These are phyloP conservation scores for Ophion slaviceki DNA, from an alignment of 2,888 invertebrate genomes.

Conservation along the genomic window DNA sequence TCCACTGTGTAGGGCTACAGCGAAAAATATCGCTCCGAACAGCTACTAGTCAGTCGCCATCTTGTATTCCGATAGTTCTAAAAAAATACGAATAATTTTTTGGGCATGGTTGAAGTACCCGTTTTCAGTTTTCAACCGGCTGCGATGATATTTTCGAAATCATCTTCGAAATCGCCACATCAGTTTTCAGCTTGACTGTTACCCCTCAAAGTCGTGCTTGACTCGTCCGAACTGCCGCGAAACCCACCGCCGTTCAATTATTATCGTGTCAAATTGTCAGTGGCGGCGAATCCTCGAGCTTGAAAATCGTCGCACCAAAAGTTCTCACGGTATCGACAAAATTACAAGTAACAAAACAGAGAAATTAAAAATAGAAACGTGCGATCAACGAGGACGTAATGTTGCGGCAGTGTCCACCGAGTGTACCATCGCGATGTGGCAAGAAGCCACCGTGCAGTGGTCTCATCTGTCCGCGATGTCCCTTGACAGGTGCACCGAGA, in stretches of 20 bases:
- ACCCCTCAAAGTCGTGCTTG: neutral
- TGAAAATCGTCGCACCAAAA: neutral
- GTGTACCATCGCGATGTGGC: slow-evolving; percentile 68
- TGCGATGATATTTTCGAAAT: too few relatives aligned
- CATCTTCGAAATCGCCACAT: too few relatives aligned
- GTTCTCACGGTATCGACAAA: neutral
- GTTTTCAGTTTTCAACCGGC: too few relatives aligned
- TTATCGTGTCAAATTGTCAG: slow-evolving; percentile 41
- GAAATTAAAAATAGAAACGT: slow-evolving; percentile 2
- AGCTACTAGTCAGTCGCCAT: too few relatives aligned
- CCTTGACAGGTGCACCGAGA: slow-evolving; percentile 60
- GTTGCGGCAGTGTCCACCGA: slow-evolving; percentile 67
- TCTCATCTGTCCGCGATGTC: slow-evolving; percentile 67
- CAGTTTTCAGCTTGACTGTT: too few relatives aligned
- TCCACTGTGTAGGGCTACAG: too few relatives aligned
- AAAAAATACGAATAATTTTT: too few relatives aligned
- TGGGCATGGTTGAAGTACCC: too few relatives aligned
- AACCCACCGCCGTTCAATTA: slow-evolving; percentile 43
- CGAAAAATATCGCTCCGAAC: too few relatives aligned
- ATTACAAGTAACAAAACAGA: neutral
- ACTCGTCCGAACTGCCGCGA: neutral
- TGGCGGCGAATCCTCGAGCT: neutral
- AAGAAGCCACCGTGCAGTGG: slow-evolving; percentile 62
- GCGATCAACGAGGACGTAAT: slow-evolving; percentile 15
- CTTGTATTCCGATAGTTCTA: too few relatives aligned